Percentiles rank a stretch among this genome's conserved stretches.
Evolutionary conservation across 2,797 vertebrate species (phyloP).

Genomic region (Sylvia borin): DNA sequence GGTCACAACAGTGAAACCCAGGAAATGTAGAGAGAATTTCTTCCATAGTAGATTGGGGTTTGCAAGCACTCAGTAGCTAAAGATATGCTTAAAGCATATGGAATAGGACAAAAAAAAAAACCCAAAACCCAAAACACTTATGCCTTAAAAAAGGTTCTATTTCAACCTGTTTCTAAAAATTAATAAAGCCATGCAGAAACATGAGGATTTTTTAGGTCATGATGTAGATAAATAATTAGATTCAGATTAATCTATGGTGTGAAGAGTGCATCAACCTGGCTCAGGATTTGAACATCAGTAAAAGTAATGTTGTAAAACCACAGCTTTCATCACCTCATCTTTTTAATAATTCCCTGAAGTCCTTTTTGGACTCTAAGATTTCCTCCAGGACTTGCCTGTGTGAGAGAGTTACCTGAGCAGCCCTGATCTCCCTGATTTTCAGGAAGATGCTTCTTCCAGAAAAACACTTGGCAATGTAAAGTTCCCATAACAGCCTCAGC

Average conservation of each 20-base stretch:
- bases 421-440: neutral
- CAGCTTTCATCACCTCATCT: neutral
- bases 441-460: neutral
- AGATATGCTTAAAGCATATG: neutral
- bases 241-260: neutral
- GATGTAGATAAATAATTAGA: neutral
- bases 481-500: rapidly evolving
- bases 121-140: too few relatives aligned
- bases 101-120: neutral
- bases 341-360: neutral
- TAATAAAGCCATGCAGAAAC: neutral
- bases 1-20: neutral
- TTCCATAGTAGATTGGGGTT: neutral
- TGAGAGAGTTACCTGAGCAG: neutral
- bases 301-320: neutral
- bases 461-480: neutral
- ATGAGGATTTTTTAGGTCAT: neutral
- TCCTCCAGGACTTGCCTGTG: neutral
- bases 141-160: neutral
- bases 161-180: neutral
- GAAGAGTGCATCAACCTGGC: neutral
- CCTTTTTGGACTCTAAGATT: neutral
- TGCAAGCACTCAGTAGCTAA: neutral
- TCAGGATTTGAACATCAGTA: neutral
- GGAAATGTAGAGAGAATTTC: neutral